Conservation (phyloP, 2,797 vertebrate species). For the Arctocebus calabarensis region DNA sequence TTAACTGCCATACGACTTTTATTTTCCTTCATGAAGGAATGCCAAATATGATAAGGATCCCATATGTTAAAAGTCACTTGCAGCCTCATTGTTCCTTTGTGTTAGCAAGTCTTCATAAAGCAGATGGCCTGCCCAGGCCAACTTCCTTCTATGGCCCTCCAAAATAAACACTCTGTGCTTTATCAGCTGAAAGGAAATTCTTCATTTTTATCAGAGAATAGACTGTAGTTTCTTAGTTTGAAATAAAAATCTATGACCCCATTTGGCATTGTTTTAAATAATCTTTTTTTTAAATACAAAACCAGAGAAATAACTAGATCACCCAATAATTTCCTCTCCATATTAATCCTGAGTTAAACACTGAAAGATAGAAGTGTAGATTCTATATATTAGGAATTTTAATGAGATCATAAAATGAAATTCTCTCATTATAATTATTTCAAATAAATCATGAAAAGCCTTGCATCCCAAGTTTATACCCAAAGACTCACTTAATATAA, state of each 20-base stretch:
- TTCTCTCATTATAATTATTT: slow-evolving; percentile 56
- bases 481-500: slow-evolving; percentile 44
- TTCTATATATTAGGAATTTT: slow-evolving; percentile 51
- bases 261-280: slow-evolving; percentile 53
- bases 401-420: slow-evolving; percentile 67
- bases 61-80: slow-evolving; percentile 60
- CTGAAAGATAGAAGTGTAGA: background rate
- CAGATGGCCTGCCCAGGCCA: slow-evolving; percentile 12
- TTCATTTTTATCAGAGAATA: slow-evolving; percentile 77
- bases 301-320: background rate
- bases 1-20: slow-evolving; percentile 64
- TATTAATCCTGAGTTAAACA: slow-evolving; percentile 57
- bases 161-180: slow-evolving; percentile 66
- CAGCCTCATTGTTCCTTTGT: slow-evolving; percentile 57
- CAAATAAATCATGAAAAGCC: slow-evolving; percentile 43
- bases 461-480: slow-evolving; percentile 36
- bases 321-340: slow-evolving; percentile 1
- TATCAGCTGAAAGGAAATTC: slow-evolving; percentile 74
- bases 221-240: slow-evolving; percentile 56
- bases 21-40: slow-evolving; percentile 57
- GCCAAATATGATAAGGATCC: slow-evolving; percentile 43
- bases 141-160: slow-evolving; percentile 46
- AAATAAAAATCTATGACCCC: slow-evolving; percentile 66
- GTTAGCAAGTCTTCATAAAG: slow-evolving; percentile 61
- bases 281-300: background rate